phyloP scores from a whole-genome alignment of 2,888 invertebrate species.

The Pedicia rivosa region DNA sequence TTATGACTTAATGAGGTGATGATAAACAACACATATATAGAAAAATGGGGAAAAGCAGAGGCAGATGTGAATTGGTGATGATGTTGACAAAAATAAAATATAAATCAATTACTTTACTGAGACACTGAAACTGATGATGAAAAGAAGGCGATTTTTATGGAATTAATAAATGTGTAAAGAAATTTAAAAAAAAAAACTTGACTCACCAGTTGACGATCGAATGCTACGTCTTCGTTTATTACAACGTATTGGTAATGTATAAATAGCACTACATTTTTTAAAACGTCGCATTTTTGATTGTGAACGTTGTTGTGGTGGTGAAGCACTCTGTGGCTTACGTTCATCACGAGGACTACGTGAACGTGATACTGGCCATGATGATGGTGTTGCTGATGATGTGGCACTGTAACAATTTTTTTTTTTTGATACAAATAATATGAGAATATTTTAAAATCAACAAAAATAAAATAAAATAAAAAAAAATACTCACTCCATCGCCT shows the following conservation, averaged over 20 bases:
- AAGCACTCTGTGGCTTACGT: constrained; percentile 9
- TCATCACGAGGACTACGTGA: constrained; percentile 5
- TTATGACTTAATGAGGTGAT: too few species aligned
- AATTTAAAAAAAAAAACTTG: background rate
- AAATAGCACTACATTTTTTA: constrained; percentile 24
- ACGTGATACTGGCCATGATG: constrained; percentile 9
- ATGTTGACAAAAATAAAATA: background rate
- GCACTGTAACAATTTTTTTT: background rate
- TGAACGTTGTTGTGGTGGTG: constrained; percentile 5
- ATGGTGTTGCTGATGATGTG: constrained; percentile 9
- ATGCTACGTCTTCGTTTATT: constrained; percentile 17
- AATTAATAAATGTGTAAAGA: too few species aligned
- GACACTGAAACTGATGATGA: too few species aligned
- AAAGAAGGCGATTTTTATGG: background rate
- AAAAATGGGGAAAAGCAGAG: too few species aligned
- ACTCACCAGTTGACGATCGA: constrained; percentile 14
- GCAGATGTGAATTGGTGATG: too few species aligned
- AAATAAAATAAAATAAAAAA: constrained; percentile 9
- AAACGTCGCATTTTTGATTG: constrained; percentile 20
- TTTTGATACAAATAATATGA: background rate
- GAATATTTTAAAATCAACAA: background rate
- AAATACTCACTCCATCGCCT: constrained; percentile 31
- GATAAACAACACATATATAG: too few species aligned
- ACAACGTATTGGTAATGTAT: constrained; percentile 23
- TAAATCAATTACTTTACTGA: background rate